Percentiles rank a stretch among this genome's conserved stretches.
These are phyloP conservation scores for Percina caprodes DNA, from an alignment of 2,113 vertebrate genomes.

Conservation along the genomic window DNA sequence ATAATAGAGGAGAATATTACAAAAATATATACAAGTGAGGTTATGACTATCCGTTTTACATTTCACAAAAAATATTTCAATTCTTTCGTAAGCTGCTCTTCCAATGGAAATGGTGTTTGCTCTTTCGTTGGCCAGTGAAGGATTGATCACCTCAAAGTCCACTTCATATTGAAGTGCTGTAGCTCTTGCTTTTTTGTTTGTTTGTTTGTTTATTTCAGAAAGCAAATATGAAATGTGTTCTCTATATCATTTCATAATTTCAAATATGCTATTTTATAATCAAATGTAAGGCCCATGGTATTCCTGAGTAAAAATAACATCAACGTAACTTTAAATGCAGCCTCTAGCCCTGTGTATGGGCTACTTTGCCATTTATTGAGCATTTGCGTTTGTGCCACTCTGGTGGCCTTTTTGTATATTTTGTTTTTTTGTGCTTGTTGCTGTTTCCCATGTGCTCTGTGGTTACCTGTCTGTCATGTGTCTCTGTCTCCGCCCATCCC, in stretches of 20 bases:
- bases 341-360: too few species aligned
- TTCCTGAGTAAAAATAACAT: not conserved
- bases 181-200: slow-evolving; percentile 28
- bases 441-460: too few species aligned
- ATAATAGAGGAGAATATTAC: not conserved
- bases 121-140: slow-evolving; percentile 25
- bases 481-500: too few species aligned
- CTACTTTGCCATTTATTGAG: not conserved
- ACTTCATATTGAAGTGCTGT: slow-evolving; percentile 82
- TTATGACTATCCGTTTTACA: not conserved
- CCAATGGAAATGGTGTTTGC: not conserved
- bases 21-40: not conserved
- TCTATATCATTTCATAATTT: slow-evolving; percentile 9
- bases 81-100: slow-evolving; percentile 11
- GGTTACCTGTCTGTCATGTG: too few species aligned
- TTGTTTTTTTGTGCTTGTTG: too few species aligned
- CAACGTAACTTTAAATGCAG: not conserved
- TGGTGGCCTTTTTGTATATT: too few species aligned
- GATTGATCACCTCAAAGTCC: slow-evolving; percentile 13
- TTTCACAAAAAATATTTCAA: not conserved
- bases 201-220: not conserved
- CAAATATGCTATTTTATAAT: not conserved
- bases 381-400: not conserved
- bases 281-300: not conserved
- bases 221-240: not conserved